A percentile compares a stretch with the other conserved stretches of the same genome.
These are phyloP conservation scores for Nomada ferruginata DNA, from an alignment of 2,888 invertebrate genomes.

Conservation along the genomic window DNA sequence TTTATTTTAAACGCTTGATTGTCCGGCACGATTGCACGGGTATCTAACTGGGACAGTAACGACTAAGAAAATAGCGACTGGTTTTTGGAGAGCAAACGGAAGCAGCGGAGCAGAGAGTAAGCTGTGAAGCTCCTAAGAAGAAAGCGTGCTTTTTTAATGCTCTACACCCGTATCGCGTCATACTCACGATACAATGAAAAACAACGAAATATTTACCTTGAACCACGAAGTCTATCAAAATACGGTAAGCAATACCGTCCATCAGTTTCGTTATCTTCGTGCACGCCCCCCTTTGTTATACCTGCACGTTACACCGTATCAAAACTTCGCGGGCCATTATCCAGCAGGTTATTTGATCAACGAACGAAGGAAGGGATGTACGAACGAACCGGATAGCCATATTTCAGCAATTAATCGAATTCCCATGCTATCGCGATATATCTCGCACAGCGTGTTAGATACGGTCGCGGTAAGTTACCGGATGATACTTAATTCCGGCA, in stretches of 20 bases:
- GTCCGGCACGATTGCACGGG: conserved; percentile 40
- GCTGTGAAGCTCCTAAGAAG: not conserved
- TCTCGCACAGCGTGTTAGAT: conserved; percentile 39
- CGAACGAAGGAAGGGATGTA: not conserved
- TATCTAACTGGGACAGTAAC: conserved; percentile 25
- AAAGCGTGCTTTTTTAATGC: no score
- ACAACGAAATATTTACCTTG: not conserved
- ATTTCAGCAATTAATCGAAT: conserved; percentile 48
- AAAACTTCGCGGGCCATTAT: conserved; percentile 2
- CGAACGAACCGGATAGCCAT: not conserved
- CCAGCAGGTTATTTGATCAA: not conserved
- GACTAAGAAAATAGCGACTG: conserved; percentile 20
- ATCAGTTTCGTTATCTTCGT: not conserved
- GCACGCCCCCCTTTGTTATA: not conserved
- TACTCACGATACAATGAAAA: not conserved
- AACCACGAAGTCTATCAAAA: not conserved
- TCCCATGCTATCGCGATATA: conserved; percentile 36
- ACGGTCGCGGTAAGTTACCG: conserved; percentile 49
- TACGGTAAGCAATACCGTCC: no score
- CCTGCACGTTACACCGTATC: no score
- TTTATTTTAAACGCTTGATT: conserved; percentile 19
- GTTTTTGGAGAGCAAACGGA: conserved; percentile 33
- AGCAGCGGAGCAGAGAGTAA: conserved; percentile 14
- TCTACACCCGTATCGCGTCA: not conserved
- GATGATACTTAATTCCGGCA: conserved; percentile 57